Evolutionary conservation across 1,140 invertebrate genomes (phyloP).

Genomic region (Ostrea denselamellosa): DNA sequence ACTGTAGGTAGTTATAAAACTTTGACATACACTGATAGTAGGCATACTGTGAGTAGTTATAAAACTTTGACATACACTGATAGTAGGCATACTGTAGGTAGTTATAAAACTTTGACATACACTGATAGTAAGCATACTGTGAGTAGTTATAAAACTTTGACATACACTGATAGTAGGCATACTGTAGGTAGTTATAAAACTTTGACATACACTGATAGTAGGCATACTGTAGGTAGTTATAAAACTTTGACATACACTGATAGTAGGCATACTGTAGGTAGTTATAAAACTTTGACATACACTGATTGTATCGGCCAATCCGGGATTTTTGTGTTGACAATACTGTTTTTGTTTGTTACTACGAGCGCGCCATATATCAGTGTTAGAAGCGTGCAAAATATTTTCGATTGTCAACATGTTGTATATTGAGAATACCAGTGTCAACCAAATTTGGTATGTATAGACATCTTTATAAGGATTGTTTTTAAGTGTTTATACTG

Average conservation of each 20-base stretch:
- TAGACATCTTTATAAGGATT: no score
- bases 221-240: neutral
- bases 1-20: no score
- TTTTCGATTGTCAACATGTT: no score
- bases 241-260: neutral
- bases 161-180: neutral
- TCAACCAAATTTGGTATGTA: no score
- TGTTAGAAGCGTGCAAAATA: no score
- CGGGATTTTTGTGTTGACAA: neutral
- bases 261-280: neutral
- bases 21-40: neutral
- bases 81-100: slow-evolving; percentile 90
- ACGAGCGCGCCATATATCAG: no score
- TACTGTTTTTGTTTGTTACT: neutral
- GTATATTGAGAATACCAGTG: no score
- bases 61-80: slow-evolving; percentile 81
- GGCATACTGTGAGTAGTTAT: neutral
- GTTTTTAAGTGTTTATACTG: no score
- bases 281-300: neutral
- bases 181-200: neutral
- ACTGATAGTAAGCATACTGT: neutral
- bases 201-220: neutral
- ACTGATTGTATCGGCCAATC: neutral
- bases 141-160: neutral
- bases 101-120: slow-evolving; percentile 82